Evolutionary conservation across 2,113 vertebrate genomes (phyloP).

Genomic region (Gavia stellata): DNA sequence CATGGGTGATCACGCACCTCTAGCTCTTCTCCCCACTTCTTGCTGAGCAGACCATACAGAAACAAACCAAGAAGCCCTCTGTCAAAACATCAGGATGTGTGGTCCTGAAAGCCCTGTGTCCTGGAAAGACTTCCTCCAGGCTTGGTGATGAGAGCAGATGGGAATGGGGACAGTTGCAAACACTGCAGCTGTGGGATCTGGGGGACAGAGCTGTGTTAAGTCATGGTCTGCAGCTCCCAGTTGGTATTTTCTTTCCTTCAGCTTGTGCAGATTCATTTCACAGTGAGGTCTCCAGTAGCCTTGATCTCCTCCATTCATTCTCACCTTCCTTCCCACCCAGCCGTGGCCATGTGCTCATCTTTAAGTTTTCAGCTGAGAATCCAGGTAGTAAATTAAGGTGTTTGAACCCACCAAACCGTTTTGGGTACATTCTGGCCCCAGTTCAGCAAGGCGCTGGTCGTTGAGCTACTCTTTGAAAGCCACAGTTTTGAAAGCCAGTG

Average conservation of each 20-base stretch:
- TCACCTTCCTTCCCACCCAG: neutral
- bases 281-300: neutral
- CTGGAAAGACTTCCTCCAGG: neutral
- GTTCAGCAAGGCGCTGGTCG: neutral
- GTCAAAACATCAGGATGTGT: neutral
- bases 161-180: neutral
- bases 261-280: neutral
- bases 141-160: neutral
- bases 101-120: neutral
- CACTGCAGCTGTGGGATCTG: neutral
- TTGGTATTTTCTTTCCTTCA: neutral
- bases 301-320: neutral
- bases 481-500: neutral
- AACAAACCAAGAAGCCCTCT: neutral
- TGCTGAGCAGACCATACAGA: neutral
- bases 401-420: neutral
- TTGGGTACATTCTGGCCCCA: neutral
- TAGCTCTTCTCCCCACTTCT: fast-evolving
- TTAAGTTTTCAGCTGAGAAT: neutral
- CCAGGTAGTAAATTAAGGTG: neutral
- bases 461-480: neutral
- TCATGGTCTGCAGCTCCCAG: neutral
- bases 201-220: neutral
- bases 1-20: fast-evolving
- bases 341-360: fast-evolving